These are phyloP conservation scores for Anaspis maculata DNA, from an alignment of 2,888 invertebrate genomes.

Conservation along the genomic window DNA sequence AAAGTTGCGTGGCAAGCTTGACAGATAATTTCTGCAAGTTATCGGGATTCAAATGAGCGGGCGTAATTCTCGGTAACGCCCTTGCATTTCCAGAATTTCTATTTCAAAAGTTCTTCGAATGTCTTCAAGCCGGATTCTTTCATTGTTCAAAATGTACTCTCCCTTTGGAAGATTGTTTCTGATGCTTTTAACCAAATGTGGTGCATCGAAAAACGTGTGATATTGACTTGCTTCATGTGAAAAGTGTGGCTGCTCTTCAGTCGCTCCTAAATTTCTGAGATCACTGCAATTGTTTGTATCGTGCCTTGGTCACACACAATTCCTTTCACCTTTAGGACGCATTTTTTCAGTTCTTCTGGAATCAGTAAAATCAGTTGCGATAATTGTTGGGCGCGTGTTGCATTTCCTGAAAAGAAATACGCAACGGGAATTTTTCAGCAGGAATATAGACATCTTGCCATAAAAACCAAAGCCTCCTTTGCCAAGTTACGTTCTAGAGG, in stretches of 20 bases:
- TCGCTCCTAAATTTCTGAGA: conserved; percentile 3
- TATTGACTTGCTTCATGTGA: background rate
- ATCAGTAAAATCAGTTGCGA: conserved; percentile 5
- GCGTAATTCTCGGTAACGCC: background rate
- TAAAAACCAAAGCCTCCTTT: conserved; percentile 13
- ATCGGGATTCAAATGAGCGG: background rate
- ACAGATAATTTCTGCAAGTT: background rate
- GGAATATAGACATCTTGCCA: conserved; percentile 13
- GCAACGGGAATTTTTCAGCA: conserved; percentile 13
- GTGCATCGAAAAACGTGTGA: conserved; percentile 15
- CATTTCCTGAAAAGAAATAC: conserved; percentile 11
- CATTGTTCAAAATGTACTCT: background rate
- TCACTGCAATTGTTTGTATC: conserved; percentile 14
- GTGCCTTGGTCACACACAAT: conserved; percentile 20
- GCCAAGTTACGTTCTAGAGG: conserved; percentile 7
- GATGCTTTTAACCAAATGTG: conserved; percentile 16
- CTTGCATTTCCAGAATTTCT: background rate
- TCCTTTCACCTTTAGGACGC: conserved; percentile 9
- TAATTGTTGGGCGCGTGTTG: conserved; percentile 7
- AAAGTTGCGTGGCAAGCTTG: background rate
- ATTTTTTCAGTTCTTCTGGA: conserved; percentile 8
- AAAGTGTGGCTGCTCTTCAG: conserved; percentile 1
- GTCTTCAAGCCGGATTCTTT: background rate
- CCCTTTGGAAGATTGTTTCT: conserved; percentile 9
- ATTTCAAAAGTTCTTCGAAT: background rate